Conservation (phyloP, 2,797 vertebrate genomes). For the Poeciliopsis gracilis region DNA sequence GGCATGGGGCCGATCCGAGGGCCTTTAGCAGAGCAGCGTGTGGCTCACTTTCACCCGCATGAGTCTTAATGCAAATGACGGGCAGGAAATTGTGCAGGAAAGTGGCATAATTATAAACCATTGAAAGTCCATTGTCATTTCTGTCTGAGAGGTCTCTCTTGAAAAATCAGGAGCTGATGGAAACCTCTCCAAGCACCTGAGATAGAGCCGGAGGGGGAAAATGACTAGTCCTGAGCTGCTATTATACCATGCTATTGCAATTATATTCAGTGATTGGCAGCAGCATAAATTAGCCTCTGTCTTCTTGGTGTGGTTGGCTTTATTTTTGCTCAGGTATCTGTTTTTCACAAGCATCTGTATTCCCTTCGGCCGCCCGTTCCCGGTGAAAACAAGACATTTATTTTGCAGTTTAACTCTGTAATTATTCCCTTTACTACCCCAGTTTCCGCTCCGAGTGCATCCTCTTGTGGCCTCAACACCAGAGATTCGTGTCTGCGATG, state of each 20-base stretch:
- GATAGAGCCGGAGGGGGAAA: slow-evolving; percentile 66
- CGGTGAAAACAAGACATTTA: slow-evolving; percentile 54
- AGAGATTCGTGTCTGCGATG: slow-evolving; percentile 61
- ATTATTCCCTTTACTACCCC: slow-evolving; percentile 60
- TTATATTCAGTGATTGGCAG: slow-evolving; percentile 73
- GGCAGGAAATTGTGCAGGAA: slow-evolving; percentile 65
- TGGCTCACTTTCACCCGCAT: slow-evolving; percentile 36
- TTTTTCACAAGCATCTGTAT: slow-evolving; percentile 14
- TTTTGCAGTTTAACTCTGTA: slow-evolving; percentile 51
- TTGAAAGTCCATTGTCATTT: slow-evolving; percentile 73
- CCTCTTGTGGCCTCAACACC: slow-evolving; percentile 55
- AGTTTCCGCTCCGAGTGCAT: slow-evolving; percentile 53
- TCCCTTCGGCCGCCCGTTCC: slow-evolving; percentile 49
- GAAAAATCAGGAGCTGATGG: slow-evolving; percentile 75
- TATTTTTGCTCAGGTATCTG: slow-evolving; percentile 51
- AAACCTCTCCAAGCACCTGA: slow-evolving; percentile 69
- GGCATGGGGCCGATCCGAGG: slow-evolving; percentile 42
- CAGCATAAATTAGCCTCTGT: slow-evolving; percentile 63
- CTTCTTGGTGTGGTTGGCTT: slow-evolving; percentile 50
- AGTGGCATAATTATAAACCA: slow-evolving; percentile 74
- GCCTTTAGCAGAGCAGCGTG: slow-evolving; percentile 43
- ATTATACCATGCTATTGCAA: slow-evolving; percentile 63
- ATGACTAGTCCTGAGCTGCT: slow-evolving; percentile 54
- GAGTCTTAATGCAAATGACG: slow-evolving; percentile 71
- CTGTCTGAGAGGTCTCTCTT: slow-evolving; percentile 76